These are phyloP conservation scores for Thereva nobilitata DNA, from an alignment of 2,888 invertebrate genomes.

Conservation along the genomic window DNA sequence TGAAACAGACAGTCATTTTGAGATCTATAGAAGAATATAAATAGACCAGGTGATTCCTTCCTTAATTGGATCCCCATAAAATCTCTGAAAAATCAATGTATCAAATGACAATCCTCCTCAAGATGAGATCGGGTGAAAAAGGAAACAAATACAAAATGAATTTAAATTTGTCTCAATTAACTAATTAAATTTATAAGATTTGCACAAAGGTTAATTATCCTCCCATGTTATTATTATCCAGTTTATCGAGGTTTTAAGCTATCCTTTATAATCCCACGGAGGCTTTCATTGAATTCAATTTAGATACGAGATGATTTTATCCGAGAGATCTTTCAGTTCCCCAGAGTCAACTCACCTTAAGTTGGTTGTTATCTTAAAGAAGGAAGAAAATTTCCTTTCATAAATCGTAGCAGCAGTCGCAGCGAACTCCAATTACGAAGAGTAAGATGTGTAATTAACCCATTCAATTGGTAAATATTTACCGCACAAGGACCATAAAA, in stretches of 20 bases:
- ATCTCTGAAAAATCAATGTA: no score
- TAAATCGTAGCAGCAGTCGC: constrained; percentile 26
- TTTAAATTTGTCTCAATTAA: no score
- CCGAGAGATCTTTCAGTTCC: constrained; percentile 18
- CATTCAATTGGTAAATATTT: constrained; percentile 46
- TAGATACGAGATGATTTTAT: neutral
- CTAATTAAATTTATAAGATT: no score
- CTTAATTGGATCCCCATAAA: no score
- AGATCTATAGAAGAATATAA: no score
- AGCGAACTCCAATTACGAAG: constrained; percentile 31
- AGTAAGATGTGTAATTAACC: constrained; percentile 43
- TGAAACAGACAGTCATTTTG: no score
- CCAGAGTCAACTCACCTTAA: constrained; percentile 38
- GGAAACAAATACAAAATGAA: no score
- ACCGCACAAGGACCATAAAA: constrained; percentile 44
- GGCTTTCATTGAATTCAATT: constrained; percentile 26
- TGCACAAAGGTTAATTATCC: no score
- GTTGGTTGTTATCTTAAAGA: constrained; percentile 36
- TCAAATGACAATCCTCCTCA: no score
- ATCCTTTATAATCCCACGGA: constrained; percentile 7
- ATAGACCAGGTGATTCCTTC: no score
- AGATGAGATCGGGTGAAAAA: no score
- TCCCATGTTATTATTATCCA: no score
- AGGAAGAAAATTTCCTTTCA: constrained; percentile 27
- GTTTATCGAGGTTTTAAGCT: neutral